A percentile compares a stretch with the other conserved stretches of the same genome.
Conservation (phyloP, 2,113 vertebrate genomes). For the Silurus meridionalis region DNA sequence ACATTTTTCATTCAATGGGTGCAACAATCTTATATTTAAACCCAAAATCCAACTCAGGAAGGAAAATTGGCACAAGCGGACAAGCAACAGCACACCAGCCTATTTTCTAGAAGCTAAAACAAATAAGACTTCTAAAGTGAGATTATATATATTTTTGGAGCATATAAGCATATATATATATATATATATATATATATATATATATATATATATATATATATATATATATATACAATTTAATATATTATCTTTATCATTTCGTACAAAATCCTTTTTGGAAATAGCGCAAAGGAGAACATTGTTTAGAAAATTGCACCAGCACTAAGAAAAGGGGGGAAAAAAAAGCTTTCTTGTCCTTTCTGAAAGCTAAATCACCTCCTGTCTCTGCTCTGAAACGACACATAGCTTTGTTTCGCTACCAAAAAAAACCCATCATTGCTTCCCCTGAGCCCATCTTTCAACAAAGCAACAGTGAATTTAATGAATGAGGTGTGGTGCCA, state of each 20-base stretch:
- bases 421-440: neutral
- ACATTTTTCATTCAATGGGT: neutral
- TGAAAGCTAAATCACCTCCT: neutral
- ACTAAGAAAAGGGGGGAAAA: neutral
- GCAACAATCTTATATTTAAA: neutral
- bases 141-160: neutral
- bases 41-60: neutral
- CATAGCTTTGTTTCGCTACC: constrained; percentile 28
- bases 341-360: constrained; percentile 11
- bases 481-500: constrained; percentile 45
- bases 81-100: neutral
- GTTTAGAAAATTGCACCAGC: neutral
- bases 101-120: neutral
- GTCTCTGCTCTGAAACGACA: constrained; percentile 14
- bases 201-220: neutral
- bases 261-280: neutral
- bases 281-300: neutral
- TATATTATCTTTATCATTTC: too few species aligned
- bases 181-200: neutral
- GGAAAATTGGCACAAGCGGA: neutral
- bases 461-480: constrained; percentile 39
- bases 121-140: neutral
- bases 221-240: neutral
- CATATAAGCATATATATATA: neutral
- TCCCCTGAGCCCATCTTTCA: constrained; percentile 37